Base-by-base conservation (phyloP, 2,888 invertebrate species). In the Sarcophaga variegata region DNA sequence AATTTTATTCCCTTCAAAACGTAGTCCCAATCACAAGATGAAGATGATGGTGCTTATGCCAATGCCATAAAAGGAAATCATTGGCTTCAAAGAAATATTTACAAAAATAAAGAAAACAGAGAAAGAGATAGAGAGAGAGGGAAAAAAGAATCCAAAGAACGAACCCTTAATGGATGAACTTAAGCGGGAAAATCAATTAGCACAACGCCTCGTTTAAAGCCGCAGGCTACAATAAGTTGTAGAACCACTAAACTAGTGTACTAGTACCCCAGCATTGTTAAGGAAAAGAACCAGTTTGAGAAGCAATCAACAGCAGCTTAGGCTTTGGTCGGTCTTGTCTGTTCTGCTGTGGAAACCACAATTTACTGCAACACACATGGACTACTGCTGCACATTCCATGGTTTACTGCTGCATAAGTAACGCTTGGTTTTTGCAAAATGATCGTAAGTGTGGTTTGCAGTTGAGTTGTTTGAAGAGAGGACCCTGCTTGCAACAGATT, bases 171-270 rank as follows among this genome's bases (percentile, higher is more conserved):
- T 83, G 83, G 71, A 76, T 77, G 80, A 86, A 80, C 67, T 77
- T 83, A 72, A 83, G 86, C 83, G 77, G 86, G 75, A 86, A 86
- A 86, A 86, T 86, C 86, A 86, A 86, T 86, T 83, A 81, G 83
- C 86, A 83, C 83, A 86, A 83, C 86, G 83, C 80, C 86, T 80
- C 72, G 80, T 83, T 83, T 62, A 77, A 71, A 77, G 83, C 86
- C 83, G 69, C 77, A 80, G 86, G 83, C 83, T 69, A 59, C 45
- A 69, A 76, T 77, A 83, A 79, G 59, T 76, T 69, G 83, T 72
- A 54, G 47, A 77, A 79, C 85, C 82, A 74, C 78, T 20, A 20
- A 20, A 20, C 20, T 1, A 20, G 20, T 75, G 8, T 8, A 37
- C 8, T 37, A 10, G 37, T 2, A 8, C 10, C 2, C 0, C 37